Percentiles rank a stretch among this genome's conserved stretches.
Conservation (phyloP, 2,113 vertebrate species). For the Pollachius pollachius region DNA sequence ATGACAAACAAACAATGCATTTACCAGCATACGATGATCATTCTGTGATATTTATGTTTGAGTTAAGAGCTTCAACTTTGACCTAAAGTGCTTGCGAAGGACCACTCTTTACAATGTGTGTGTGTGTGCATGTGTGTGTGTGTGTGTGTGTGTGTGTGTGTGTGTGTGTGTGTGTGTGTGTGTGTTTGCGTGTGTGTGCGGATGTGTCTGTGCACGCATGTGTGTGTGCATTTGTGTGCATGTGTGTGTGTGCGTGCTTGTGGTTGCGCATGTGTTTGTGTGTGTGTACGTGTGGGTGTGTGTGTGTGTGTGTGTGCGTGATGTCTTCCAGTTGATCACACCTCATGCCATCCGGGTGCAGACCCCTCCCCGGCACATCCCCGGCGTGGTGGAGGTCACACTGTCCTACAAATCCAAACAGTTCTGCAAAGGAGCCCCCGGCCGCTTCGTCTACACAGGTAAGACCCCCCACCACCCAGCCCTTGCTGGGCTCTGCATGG, state of each 20-base stretch:
- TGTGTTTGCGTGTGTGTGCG: slow-evolving; percentile 4
- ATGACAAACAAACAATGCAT: not conserved
- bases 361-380: slow-evolving; percentile 85
- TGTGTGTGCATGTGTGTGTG: slow-evolving; percentile 4
- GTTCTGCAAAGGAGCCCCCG: slow-evolving; percentile 85
- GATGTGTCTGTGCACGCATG: not conserved
- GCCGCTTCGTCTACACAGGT: slow-evolving; percentile 87
- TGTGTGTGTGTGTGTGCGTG: slow-evolving; percentile 25
- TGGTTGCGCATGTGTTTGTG: not conserved
- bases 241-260: not conserved
- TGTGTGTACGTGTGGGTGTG: slow-evolving; percentile 13
- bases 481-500: too few relatives aligned
- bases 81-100: not conserved
- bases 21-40: not conserved
- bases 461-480: not conserved
- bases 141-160: slow-evolving; percentile 8
- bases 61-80: not conserved
- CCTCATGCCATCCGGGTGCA: slow-evolving; percentile 86
- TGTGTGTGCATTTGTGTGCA: not conserved
- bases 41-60: slow-evolving; percentile 1
- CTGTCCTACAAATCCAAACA: slow-evolving; percentile 88
- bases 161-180: slow-evolving; percentile 1
- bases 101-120: not conserved
- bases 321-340: slow-evolving; percentile 79
- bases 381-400: slow-evolving; percentile 85